Evolutionary conservation across 2,797 vertebrate species (phyloP).

Genomic region (Cirrhinus molitorella): DNA sequence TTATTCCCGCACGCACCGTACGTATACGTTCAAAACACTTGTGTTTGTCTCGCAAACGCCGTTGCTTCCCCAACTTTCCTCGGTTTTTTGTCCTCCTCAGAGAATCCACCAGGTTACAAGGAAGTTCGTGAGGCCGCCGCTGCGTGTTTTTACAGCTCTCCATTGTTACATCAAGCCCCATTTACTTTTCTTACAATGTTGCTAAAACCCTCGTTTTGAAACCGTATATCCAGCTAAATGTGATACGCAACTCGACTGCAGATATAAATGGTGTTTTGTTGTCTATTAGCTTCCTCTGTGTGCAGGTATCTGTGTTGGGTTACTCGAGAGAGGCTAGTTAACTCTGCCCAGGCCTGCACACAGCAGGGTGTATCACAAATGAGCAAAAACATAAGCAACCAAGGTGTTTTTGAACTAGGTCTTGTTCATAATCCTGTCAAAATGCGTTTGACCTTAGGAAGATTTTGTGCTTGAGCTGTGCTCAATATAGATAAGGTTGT

Average conservation of each 20-base stretch:
- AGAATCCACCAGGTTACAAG: constrained; percentile 45
- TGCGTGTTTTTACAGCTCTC: constrained; percentile 45
- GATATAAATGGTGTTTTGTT: constrained; percentile 29
- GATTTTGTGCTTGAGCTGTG: not conserved
- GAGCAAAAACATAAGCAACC: constrained; percentile 28
- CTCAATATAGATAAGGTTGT: not conserved
- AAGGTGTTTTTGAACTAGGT: not conserved
- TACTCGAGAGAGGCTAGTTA: constrained; percentile 37
- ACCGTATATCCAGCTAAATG: not conserved
- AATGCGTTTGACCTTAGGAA: not conserved
- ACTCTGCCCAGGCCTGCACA: constrained; percentile 40
- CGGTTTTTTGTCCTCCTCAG: constrained; percentile 53
- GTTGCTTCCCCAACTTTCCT: constrained; percentile 37
- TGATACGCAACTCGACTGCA: not conserved
- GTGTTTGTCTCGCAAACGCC: not conserved
- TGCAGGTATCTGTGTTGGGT: constrained; percentile 43
- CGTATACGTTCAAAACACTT: not conserved
- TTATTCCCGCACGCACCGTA: not conserved
- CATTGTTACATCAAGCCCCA: constrained; percentile 19
- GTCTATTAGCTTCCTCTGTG: constrained; percentile 18
- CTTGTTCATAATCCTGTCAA: not conserved
- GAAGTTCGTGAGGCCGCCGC: constrained; percentile 48
- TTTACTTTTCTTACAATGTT: not conserved
- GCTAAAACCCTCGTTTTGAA: constrained; percentile 14
- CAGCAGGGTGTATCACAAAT: constrained; percentile 35